phyloP scores from a whole-genome alignment of 2,797 vertebrate genomes.

The Otolemur crassicaudatus region DNA sequence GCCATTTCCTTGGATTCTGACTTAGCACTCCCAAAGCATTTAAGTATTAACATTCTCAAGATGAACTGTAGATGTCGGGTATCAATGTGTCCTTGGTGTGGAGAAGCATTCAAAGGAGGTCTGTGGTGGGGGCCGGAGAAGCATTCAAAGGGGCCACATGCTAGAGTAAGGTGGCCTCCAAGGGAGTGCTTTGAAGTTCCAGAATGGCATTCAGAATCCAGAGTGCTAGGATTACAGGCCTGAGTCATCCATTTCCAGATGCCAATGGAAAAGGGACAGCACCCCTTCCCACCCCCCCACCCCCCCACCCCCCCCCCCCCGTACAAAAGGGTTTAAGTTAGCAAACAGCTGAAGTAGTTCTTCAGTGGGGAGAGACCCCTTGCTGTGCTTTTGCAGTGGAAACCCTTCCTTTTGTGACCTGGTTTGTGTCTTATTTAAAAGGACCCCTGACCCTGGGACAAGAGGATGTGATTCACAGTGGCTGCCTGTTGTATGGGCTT shows the following conservation, averaged over 20 bases:
- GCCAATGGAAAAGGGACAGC: not conserved
- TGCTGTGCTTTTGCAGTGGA: not conserved
- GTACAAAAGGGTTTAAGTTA: not conserved
- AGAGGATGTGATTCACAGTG: not conserved
- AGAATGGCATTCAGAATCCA: not conserved
- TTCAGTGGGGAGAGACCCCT: not conserved
- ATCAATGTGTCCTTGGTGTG: not conserved
- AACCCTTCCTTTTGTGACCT: not conserved
- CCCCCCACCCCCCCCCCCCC: not conserved
- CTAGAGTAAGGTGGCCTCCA: not conserved
- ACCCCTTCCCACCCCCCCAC: not conserved
- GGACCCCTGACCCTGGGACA: not conserved
- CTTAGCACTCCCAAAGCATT: not conserved
- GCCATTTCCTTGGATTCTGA: not conserved
- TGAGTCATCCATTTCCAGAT: not conserved
- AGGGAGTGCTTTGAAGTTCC: not conserved
- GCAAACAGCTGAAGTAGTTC: not conserved
- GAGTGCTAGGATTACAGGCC: too few species aligned
- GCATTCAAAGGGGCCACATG: too few species aligned
- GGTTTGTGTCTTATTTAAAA: not conserved
- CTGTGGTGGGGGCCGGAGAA: not conserved
- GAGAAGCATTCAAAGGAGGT: conserved; percentile 7
- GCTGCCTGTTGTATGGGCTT: not conserved
- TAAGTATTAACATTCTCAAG: not conserved
- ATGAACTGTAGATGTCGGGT: not conserved